Base-by-base conservation (phyloP, 2,113 vertebrate species). In the Rhinoptilus africanus region DNA sequence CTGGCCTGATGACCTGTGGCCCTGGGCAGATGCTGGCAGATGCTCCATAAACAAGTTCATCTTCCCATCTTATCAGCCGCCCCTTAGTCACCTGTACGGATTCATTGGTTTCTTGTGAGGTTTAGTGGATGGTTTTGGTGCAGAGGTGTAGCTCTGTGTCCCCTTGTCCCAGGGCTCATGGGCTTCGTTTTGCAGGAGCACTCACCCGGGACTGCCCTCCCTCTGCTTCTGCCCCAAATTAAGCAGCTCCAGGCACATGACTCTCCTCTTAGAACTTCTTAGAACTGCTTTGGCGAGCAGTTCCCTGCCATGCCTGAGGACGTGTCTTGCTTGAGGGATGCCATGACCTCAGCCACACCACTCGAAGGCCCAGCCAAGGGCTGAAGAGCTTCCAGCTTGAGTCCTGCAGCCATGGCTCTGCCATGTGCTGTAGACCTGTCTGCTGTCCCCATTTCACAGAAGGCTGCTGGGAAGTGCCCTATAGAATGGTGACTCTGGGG, bases 101-200 rank as follows among this genome's bases (percentile, higher is more conserved):
- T 37, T 71, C 60, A 39, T 2, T 66, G 48, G 8, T 72, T 59
- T 91, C 59, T 72, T 4, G 0, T 66, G 50, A 78, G 48, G 14
- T 34, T 69, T 64, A 47, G 30, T 22, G 34, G 45, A 4, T 47
- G 22, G 14, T 20, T 84, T 75, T 63, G 14, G 24, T 48, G 51
- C 51, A 90, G 51, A 83, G 20, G 4, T 1, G 0, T 32, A 60
- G 28, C n/a, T 47, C 34, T 41, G 45, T 51, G 69, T 67, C 14
- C 13, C 20, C 7, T 37, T 57, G 16, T 62, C 73, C n/a, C 19
- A 14, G 6, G 9, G 16, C 18, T n/a, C 0, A 0, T 24, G 24
- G 64, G 27, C 41, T 74, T 63, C 2, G 8, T 81, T 84, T 64
- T 48, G 34, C 54, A 57, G 37, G 23, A 74, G 7, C 14, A 22